These are phyloP conservation scores for Amphipyra tragopoginis DNA, from an alignment of 2,888 invertebrate genomes.

Conservation along the genomic window DNA sequence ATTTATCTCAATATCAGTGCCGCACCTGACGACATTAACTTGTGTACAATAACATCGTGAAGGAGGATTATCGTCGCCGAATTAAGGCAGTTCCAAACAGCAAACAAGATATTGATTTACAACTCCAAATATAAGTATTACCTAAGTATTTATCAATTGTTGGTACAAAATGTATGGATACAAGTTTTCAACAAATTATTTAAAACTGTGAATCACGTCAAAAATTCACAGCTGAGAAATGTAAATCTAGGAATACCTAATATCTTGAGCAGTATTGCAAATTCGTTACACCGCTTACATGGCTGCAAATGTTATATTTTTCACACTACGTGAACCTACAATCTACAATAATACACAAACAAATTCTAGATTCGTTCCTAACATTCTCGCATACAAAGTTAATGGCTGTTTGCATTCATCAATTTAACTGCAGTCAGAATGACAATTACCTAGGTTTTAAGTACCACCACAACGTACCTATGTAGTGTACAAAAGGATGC, in stretches of 20 bases:
- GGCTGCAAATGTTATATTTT: neutral
- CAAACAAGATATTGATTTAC: constrained; percentile 23
- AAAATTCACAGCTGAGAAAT: neutral
- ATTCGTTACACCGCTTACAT: neutral
- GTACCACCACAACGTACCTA: constrained; percentile 2
- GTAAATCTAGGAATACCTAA: neutral
- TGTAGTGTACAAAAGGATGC: constrained; percentile 57
- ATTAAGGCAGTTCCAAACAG: constrained; percentile 41
- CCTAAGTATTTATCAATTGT: constrained; percentile 6
- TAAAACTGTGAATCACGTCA: constrained; percentile 1
- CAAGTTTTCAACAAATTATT: constrained; percentile 40
- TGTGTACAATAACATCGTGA: constrained; percentile 43
- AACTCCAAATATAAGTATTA: constrained; percentile 25
- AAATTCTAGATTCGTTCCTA: constrained; percentile 4
- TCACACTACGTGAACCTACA: neutral
- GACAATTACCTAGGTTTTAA: constrained; percentile 19
- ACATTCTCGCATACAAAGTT: constrained; percentile 13
- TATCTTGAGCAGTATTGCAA: neutral
- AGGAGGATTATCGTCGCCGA: constrained; percentile 38
- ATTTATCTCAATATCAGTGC: constrained; percentile 57
- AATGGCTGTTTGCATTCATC: constrained; percentile 23
- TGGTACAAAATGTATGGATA: constrained; percentile 7
- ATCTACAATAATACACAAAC: constrained; percentile 3
- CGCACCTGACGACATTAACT: constrained; percentile 55
- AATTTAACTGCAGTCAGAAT: constrained; percentile 40